Conservation (phyloP, 1,140 invertebrate genomes). For the Thaumatotibia leucotreta region DNA sequence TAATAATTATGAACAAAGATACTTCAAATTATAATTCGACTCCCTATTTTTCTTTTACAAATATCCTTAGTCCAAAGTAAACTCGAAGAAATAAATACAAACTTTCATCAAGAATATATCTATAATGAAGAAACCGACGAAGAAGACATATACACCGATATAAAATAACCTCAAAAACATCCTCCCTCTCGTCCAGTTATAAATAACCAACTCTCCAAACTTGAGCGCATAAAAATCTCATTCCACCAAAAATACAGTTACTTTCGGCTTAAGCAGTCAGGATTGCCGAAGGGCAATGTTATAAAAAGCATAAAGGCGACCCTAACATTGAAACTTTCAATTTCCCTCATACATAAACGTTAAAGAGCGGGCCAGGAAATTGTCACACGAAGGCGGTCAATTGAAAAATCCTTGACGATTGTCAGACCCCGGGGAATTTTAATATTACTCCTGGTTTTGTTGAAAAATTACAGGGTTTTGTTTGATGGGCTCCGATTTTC, state of each 20-base stretch:
- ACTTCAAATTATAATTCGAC: too few relatives aligned
- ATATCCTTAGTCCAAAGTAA: too few relatives aligned
- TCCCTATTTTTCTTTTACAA: too few relatives aligned
- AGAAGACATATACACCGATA: too few relatives aligned
- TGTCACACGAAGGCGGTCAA: background rate
- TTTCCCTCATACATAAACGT: slow-evolving; percentile 7
- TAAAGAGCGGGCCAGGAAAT: slow-evolving; percentile 10
- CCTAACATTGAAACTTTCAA: slow-evolving; percentile 10
- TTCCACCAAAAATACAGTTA: slow-evolving; percentile 11
- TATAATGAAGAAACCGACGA: too few relatives aligned
- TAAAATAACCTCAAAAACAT: too few relatives aligned
- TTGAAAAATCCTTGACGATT: slow-evolving; percentile 10
- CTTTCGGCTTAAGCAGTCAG: background rate
- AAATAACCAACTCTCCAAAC: background rate
- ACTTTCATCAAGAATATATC: too few relatives aligned
- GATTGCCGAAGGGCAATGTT: background rate
- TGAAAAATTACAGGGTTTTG: background rate
- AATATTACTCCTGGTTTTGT: background rate
- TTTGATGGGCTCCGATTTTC: background rate
- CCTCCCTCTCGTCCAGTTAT: background rate
- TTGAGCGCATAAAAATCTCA: background rate
- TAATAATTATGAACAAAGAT: too few relatives aligned
- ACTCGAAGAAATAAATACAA: too few relatives aligned
- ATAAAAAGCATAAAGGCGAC: slow-evolving; percentile 1
- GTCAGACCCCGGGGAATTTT: background rate